Percentiles rank a stretch among this genome's conserved stretches.
phyloP scores from a whole-genome alignment of 2,888 invertebrate genomes.

The Peribatodes rhomboidaria region DNA sequence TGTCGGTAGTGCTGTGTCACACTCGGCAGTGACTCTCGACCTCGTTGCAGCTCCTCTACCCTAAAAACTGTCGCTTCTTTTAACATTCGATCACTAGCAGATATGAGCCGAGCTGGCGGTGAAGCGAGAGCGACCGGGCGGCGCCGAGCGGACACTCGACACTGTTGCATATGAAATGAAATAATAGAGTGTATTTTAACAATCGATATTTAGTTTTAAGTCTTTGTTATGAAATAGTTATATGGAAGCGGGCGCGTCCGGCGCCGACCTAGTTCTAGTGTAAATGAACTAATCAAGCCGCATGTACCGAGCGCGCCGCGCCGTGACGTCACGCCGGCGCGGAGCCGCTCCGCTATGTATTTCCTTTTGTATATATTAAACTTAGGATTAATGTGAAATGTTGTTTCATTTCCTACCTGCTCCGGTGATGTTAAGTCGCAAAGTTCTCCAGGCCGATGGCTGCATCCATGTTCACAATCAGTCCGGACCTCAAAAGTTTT shows the following conservation, averaged over 20 bases:
- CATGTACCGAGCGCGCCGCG: slow-evolving; percentile 16
- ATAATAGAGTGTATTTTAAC: slow-evolving; percentile 11
- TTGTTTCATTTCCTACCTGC: slow-evolving; percentile 55
- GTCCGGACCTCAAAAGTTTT: no score
- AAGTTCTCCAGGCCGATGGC: no score
- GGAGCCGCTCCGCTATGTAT: slow-evolving; percentile 55
- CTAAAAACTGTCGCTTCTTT: no score
- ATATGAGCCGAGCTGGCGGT: no score
- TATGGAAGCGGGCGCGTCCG: not conserved
- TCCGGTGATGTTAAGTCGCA: no score
- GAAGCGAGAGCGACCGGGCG: not conserved
- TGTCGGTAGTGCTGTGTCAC: no score
- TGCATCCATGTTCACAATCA: no score
- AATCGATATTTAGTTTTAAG: slow-evolving; percentile 13
- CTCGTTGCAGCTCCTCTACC: no score
- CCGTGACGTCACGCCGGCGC: slow-evolving; percentile 10
- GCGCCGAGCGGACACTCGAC: not conserved
- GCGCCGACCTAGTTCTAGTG: not conserved
- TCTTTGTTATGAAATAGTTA: slow-evolving; percentile 11
- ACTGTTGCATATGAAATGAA: not conserved
- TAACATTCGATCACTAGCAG: no score
- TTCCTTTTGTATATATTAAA: slow-evolving; percentile 82
- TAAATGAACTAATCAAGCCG: slow-evolving; percentile 10
- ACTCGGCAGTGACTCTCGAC: no score
- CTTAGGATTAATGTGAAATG: slow-evolving; percentile 65